Base-by-base conservation (phyloP, 2,888 invertebrate genomes). In the Endotricha flammealis region DNA sequence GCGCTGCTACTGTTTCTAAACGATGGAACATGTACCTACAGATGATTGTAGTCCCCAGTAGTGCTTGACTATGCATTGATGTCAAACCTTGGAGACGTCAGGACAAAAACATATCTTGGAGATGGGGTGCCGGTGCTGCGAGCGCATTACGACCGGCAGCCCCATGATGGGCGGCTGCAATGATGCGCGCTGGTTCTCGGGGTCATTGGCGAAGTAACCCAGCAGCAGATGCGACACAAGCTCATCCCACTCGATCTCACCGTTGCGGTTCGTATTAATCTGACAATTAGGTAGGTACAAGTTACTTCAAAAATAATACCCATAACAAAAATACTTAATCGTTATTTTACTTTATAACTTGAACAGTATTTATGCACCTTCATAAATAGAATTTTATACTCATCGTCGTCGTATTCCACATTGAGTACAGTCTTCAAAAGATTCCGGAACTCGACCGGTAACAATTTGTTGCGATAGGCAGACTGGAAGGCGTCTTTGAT, bases 151-250 rank as follows among this genome's bases (percentile, higher is more conserved):
- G 22, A 71, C 64, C 0, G 92, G 92, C 9, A 80, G 58, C 5
- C 82, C 83, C 41, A 89, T 88, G 50, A 93, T 90, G 6, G 93
- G 92, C 22, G 81, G 68, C 50, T 91, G 90, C 36, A 93, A 64
- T 1, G 88, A 75, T 51, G 90, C 89, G 40, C 89, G 89, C 59
- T 90, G 90, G 46, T 87, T 81, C 50, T 89, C 88, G 0, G 89
- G 87, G 57, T 92, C 92, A 49, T 90, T 89, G 32, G 88, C 88
- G 67, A 91, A 90, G 76, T 91, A 93, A 29, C 93, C 93, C 41
- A 93, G 79, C 41, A 94, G 88, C 46, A 94, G 77, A 75, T 92
- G 92, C 0, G 93, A 92, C 14, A 95, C 89, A 54, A 94, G 89
- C 70, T 95, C 94, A 60, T 94, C 91, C 94, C 95, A 95, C 45